A percentile compares a stretch with the other conserved stretches of the same genome.
Conservation (phyloP, 1,140 invertebrate genomes). For the Drosophila truncata region DNA sequence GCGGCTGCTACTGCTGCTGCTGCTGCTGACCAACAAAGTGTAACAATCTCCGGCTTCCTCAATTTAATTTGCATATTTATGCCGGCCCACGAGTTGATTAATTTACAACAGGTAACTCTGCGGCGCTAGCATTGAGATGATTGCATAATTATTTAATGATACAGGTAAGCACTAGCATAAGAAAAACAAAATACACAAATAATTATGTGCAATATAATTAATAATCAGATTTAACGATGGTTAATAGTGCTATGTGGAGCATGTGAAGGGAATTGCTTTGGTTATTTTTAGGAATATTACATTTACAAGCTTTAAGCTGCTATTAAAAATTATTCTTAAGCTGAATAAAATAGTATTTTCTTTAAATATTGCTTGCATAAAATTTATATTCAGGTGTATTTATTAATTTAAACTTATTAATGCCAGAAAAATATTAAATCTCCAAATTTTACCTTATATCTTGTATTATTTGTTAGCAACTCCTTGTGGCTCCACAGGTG, state of each 20-base stretch:
- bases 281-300: background rate
- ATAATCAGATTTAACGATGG: background rate
- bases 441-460: conserved; percentile 13
- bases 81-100: conserved; percentile 57
- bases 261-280: background rate
- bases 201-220: conserved; percentile 3
- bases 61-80: conserved; percentile 75
- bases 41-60: conserved; percentile 69
- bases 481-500: conserved; percentile 28
- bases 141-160: conserved; percentile 58
- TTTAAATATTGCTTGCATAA: background rate
- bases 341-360: no score
- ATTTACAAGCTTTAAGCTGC: background rate
- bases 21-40: conserved; percentile 47
- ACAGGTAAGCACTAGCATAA: background rate
- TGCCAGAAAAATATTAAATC: background rate
- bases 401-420: background rate
- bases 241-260: background rate
- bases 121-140: conserved; percentile 36
- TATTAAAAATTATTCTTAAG: no score
- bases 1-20: background rate
- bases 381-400: no score
- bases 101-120: conserved; percentile 36
- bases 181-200: background rate
- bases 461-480: background rate